Evolutionary conservation across 1,140 invertebrate species (phyloP).

Genomic region (Diabrotica undecimpunctata): DNA sequence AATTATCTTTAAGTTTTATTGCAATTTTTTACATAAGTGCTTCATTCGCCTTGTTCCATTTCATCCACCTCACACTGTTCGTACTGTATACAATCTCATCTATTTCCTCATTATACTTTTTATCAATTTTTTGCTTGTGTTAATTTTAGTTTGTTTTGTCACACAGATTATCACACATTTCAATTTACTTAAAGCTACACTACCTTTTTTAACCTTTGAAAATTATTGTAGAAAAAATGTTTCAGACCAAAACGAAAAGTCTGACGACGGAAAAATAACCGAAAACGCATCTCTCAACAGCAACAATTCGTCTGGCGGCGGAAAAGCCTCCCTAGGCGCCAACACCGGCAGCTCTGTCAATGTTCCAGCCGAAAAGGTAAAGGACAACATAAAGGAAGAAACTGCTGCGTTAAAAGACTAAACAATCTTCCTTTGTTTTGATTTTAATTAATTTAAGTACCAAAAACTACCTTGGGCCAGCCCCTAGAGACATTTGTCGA

Average conservation of each 20-base stretch:
- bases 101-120: too few relatives aligned
- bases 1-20: too few relatives aligned
- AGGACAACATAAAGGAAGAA: constrained; percentile 37
- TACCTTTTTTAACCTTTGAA: too few relatives aligned
- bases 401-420: constrained; percentile 39
- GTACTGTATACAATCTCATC: too few relatives aligned
- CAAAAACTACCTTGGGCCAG: constrained; percentile 24
- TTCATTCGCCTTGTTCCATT: too few relatives aligned
- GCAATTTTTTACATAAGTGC: too few relatives aligned
- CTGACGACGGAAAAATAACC: constrained; percentile 37
- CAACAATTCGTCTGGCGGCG: constrained; percentile 20
- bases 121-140: too few relatives aligned
- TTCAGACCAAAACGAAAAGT: constrained; percentile 39
- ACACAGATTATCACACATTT: too few relatives aligned
- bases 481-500: too few relatives aligned
- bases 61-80: too few relatives aligned
- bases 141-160: too few relatives aligned
- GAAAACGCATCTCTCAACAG: constrained; percentile 26
- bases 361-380: constrained; percentile 27
- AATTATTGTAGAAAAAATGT: not conserved
- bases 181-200: too few relatives aligned
- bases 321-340: constrained; percentile 22
- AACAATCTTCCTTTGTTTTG: not conserved
- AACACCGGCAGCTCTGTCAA: constrained; percentile 22
- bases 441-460: constrained; percentile 31